A percentile compares a stretch with the other conserved stretches of the same genome.
Conservation (phyloP, 1,140 invertebrate genomes). For the Hestina assimilis region DNA sequence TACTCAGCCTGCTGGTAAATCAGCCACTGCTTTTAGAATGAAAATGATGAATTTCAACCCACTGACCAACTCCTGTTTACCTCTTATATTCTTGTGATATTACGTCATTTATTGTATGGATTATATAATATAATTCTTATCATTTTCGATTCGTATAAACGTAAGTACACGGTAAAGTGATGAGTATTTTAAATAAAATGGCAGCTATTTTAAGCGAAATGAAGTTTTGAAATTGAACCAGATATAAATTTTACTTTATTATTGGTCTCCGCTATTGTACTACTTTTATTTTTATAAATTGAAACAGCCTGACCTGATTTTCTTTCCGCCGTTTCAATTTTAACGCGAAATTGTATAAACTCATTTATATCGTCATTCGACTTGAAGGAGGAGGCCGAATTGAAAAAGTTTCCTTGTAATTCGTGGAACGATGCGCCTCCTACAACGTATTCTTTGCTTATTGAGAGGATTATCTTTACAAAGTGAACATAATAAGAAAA, state of each 20-base stretch:
- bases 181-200: background rate
- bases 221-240: background rate
- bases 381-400: conserved; percentile 52
- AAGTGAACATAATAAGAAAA: conserved; percentile 36
- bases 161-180: background rate
- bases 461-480: conserved; percentile 35
- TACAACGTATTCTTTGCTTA: conserved; percentile 35
- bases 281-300: conserved; percentile 1
- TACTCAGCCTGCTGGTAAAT: too few species aligned
- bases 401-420: conserved; percentile 56
- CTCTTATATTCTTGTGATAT: too few species aligned
- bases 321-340: conserved; percentile 23
- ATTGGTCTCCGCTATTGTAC: background rate
- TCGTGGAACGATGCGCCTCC: conserved; percentile 18
- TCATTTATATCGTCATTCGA: conserved; percentile 54
- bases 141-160: too few species aligned
- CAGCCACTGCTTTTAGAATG: too few species aligned
- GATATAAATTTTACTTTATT: too few species aligned
- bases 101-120: too few species aligned
- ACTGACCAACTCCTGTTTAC: too few species aligned
- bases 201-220: background rate
- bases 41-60: too few species aligned
- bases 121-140: too few species aligned
- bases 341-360: conserved; percentile 46
- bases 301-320: conserved; percentile 18